These are phyloP conservation scores for Lasioglossum lativentre DNA, from an alignment of 2,888 invertebrate species.

Conservation along the genomic window DNA sequence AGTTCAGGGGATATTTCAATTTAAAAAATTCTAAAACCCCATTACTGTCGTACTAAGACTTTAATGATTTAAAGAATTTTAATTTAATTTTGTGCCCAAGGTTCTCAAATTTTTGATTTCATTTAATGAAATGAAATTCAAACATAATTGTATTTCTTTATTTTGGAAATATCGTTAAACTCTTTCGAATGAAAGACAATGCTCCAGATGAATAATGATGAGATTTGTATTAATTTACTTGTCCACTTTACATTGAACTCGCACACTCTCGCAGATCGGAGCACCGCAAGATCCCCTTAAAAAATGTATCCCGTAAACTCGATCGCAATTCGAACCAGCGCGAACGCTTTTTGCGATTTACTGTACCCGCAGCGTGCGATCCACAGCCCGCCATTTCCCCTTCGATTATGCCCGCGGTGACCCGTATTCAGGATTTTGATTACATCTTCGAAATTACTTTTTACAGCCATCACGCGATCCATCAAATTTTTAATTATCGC, in stretches of 20 bases:
- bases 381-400: slow-evolving; percentile 35
- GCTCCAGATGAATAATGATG: neutral
- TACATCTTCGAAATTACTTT: slow-evolving; percentile 53
- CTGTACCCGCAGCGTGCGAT: neutral
- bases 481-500: slow-evolving; percentile 60
- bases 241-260: neutral
- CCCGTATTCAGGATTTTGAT: slow-evolving; percentile 49
- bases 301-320: neutral
- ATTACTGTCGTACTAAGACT: too few relatives aligned
- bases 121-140: too few relatives aligned
- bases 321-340: neutral
- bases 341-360: neutral
- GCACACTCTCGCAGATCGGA: neutral
- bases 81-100: too few relatives aligned
- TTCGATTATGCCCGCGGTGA: slow-evolving; percentile 48
- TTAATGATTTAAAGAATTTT: too few relatives aligned
- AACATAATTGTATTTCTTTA: neutral
- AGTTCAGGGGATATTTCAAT: too few relatives aligned
- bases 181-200: too few relatives aligned
- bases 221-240: neutral
- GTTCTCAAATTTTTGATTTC: too few relatives aligned
- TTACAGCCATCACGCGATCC: slow-evolving; percentile 47
- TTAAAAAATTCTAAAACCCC: too few relatives aligned
- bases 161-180: neutral
- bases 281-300: neutral